Evolutionary conservation across 2,797 vertebrate species (phyloP), one percentile per base, ranked within the genome.

Genomic region (Arnoldichthys spilopterus): DNA sequence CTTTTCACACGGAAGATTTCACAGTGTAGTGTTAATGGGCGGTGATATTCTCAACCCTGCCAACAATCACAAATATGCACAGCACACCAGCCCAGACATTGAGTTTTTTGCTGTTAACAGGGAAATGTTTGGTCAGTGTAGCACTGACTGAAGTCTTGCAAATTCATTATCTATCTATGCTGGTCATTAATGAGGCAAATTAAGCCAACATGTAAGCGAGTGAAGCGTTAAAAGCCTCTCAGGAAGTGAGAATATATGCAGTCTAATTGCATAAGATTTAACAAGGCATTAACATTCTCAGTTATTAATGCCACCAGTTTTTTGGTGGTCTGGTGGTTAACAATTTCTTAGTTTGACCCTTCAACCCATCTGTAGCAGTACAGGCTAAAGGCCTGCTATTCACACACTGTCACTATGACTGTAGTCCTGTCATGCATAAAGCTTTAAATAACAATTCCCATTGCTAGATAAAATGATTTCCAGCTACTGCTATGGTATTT

Each of bases 21-120:
- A 5, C 51, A 72, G 32, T 56, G 49, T 40, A 54, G 32, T 56
- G 49, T 72, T 43, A 26, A 26, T 32, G 30, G 40, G 15, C 22
- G 32, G 51, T 20, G 4, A 56, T 56, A 13, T 22, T 32, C 15
- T 30, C 49, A 51, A n/a, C 4, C 68, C 11, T 68, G 16, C 45
- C 66, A 68, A 47, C 15, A 74, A 59, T 45, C 56, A 61, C 56
- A 72, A 28, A 37, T 15, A 43, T 9, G 6, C 20, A 49, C 49
- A 37, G 64, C 37, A 67, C 40, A 45, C n/a, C 22, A 15, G 3
- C 24, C 24, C 24, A 6, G 40, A 12, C 12, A 18, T 37, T 24
- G 22, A 24, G 6, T 26, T 67, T 67, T 40, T 45, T 67, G 40
- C 20, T 66, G 34, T 66, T 43, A 2, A 4, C 43, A 43, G 20